These are phyloP conservation scores for Agrotis ipsilon DNA, from an alignment of 2,888 invertebrate genomes.

Conservation along the genomic window DNA sequence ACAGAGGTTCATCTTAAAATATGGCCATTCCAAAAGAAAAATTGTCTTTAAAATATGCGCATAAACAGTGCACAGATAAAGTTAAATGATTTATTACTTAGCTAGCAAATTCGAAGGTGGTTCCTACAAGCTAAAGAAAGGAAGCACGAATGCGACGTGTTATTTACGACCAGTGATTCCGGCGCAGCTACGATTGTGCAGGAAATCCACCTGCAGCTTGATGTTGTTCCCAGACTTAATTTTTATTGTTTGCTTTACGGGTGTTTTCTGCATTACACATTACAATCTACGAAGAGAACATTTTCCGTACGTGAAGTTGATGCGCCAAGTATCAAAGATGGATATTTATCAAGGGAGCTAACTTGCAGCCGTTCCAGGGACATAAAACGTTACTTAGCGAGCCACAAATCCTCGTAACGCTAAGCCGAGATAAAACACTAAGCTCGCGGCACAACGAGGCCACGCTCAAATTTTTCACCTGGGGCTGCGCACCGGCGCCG, in stretches of 20 bases:
- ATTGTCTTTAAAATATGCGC: constrained; percentile 17
- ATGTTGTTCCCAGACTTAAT: constrained; percentile 67
- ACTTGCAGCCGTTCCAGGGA: constrained; percentile 86
- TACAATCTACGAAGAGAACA: constrained; percentile 6
- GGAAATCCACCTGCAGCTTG: constrained; percentile 80
- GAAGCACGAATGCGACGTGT: constrained; percentile 83
- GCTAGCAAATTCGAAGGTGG: constrained; percentile 76
- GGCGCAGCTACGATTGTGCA: constrained; percentile 79
- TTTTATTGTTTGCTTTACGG: constrained; percentile 61
- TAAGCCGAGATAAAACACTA: constrained; percentile 91
- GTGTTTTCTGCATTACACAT: constrained; percentile 38
- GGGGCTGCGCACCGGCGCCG: constrained; percentile 73
- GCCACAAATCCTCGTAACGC: constrained; percentile 91
- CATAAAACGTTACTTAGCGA: constrained; percentile 91
- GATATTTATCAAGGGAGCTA: constrained; percentile 86
- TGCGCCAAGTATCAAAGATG: constrained; percentile 68
- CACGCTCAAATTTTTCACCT: constrained; percentile 89
- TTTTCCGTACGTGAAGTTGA: constrained; percentile 36
- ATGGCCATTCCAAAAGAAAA: constrained; percentile 5
- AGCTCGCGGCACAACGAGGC: constrained; percentile 86
- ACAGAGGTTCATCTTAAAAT: neutral
- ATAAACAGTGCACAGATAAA: constrained; percentile 56
- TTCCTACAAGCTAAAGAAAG: constrained; percentile 80
- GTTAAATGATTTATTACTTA: constrained; percentile 72
- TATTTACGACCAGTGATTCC: constrained; percentile 88